Conservation (phyloP, 2,888 invertebrate species). For the Erebia ligea region DNA sequence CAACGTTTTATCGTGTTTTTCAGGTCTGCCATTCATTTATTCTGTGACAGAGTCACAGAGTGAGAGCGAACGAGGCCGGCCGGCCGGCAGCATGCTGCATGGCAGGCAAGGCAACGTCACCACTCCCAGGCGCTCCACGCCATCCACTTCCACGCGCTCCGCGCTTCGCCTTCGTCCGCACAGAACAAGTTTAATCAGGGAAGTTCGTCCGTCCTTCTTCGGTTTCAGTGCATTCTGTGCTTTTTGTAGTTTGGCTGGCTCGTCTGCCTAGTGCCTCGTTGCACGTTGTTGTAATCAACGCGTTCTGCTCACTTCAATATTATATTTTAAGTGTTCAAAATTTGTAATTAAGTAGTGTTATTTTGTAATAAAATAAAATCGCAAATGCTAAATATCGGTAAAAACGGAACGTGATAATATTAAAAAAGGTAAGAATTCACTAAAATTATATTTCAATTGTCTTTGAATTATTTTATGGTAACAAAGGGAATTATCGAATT, state of each 20-base stretch:
- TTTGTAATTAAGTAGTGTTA: slow-evolving; percentile 16
- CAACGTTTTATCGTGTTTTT: neutral
- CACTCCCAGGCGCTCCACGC: slow-evolving; percentile 29
- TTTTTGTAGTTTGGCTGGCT: slow-evolving; percentile 38
- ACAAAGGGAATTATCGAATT: slow-evolving; percentile 15
- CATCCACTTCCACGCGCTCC: too few species aligned
- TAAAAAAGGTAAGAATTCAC: slow-evolving; percentile 32
- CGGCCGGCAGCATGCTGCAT: slow-evolving; percentile 34
- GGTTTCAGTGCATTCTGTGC: slow-evolving; percentile 38
- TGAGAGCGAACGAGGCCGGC: slow-evolving; percentile 42
- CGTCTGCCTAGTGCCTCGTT: slow-evolving; percentile 21
- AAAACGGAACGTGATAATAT: slow-evolving; percentile 3
- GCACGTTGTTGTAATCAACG: slow-evolving; percentile 10
- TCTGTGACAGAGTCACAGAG: slow-evolving; percentile 39
- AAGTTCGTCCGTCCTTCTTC: slow-evolving; percentile 32
- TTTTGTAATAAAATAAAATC: neutral
- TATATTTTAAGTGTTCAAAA: slow-evolving; percentile 14
- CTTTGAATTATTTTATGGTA: slow-evolving; percentile 2
- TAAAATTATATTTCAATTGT: neutral
- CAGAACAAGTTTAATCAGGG: too few species aligned
- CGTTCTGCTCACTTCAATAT: slow-evolving; percentile 15
- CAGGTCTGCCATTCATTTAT: slow-evolving; percentile 11
- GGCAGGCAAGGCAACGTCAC: too few species aligned
- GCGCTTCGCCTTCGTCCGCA: too few species aligned
- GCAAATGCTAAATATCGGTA: slow-evolving; percentile 17